phyloP scores from a whole-genome alignment of 2,888 invertebrate genomes.

The Cybosia mesomella region DNA sequence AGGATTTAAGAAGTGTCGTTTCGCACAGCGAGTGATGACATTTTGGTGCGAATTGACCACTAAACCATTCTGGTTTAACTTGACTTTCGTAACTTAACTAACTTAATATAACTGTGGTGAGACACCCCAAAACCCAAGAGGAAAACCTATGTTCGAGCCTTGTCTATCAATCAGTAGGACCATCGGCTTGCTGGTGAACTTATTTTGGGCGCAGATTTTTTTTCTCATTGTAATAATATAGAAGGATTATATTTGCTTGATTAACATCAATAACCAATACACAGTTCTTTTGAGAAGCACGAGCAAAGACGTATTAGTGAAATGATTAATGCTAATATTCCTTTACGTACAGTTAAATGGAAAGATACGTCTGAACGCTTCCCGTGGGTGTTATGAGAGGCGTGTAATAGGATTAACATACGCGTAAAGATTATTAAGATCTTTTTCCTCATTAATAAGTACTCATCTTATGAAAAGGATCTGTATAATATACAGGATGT shows the following conservation, averaged over 20 bases:
- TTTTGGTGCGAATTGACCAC: too few species aligned
- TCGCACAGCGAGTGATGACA: too few species aligned
- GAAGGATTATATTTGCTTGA: neutral
- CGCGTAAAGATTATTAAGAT: constrained; percentile 19
- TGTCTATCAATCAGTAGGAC: too few species aligned
- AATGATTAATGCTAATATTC: neutral
- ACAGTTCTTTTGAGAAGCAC: neutral
- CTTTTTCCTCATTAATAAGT: constrained; percentile 20
- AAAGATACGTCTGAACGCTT: constrained; percentile 6
- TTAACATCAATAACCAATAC: neutral
- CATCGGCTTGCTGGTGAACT: too few species aligned
- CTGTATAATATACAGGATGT: constrained; percentile 19
- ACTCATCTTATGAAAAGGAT: constrained; percentile 7
- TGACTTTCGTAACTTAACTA: too few species aligned
- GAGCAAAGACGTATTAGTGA: neutral
- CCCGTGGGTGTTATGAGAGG: constrained; percentile 13
- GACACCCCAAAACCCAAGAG: too few species aligned
- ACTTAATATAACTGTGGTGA: too few species aligned
- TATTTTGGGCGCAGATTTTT: too few species aligned
- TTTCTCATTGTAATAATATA: neutral
- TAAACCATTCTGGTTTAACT: too few species aligned
- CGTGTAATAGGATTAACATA: constrained; percentile 18
- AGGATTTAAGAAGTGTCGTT: too few species aligned
- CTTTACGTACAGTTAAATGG: neutral
- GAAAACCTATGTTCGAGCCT: too few species aligned